Base-by-base conservation (phyloP, 37 sponge, comb jelly and placozoan species). In the Amphimedon queenslandica region DNA sequence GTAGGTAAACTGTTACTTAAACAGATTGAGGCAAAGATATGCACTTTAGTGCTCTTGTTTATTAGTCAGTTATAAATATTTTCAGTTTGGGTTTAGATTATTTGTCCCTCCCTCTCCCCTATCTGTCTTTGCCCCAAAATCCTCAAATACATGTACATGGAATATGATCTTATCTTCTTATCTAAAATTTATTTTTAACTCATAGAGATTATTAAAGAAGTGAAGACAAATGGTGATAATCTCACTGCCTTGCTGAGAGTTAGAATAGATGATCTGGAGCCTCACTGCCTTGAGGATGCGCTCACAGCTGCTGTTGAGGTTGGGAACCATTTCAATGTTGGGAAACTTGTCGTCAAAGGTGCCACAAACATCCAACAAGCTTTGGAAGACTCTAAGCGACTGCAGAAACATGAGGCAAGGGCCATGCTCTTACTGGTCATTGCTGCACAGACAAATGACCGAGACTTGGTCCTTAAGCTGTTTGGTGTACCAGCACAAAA, bases 191-290 rank as follows among this genome's bases (percentile, higher is more conserved):
- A 23, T n/a, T 27, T 35, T 11, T 0, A 0, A 29, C 24, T 18
- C 57, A 1, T 64, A 89, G 90, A 82, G 28, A 76, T 89, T 39
- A 84, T 89, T 37, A 83, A 80, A 39, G 90, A 84, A 37, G 90
- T 84, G 0, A 66, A 80, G 37, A 89, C 73, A 18, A 53, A 89
- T 71, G 84, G 84, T 28, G 55, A 72, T 53, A 76, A 55, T 20
- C 47, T 89, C 23, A 75, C 73, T 34, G 81, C 80, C 24, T 85
- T 89, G 1, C 65, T 89, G 0, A 60, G 57, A 20, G 47, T 57
- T 16, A 33, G 40, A 2, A 28, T 47, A 16, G 81, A 84, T 2
- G 39, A 71, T 2, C 63, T 89, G 51, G 90, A 89, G 69, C 42
- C 25, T 0, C 53, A 84, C 64, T 89, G 90, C 35, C 80, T 89